Percentiles rank a stretch among this genome's conserved stretches.
Conservation (phyloP, 2,888 invertebrate species). For the Eulithis testata region DNA sequence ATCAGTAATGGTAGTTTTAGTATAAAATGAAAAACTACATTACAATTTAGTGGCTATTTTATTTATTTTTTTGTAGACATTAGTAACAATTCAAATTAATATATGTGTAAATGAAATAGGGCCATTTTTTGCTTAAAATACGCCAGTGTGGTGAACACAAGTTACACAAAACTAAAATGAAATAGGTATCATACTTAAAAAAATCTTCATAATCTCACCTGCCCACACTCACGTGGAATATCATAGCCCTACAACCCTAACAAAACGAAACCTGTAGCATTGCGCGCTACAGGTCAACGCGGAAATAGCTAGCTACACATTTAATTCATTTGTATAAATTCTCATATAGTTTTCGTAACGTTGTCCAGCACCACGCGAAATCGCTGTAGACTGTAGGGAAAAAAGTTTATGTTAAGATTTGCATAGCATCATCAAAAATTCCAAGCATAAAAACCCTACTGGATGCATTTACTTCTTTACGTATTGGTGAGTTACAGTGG, state of each 20-base stretch:
- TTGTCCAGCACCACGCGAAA: slow-evolving; percentile 79
- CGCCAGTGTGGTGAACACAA: slow-evolving; percentile 51
- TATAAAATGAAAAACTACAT: slow-evolving; percentile 27
- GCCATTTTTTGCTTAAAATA: slow-evolving; percentile 47
- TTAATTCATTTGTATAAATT: slow-evolving; percentile 75
- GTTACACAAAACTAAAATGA: slow-evolving; percentile 69
- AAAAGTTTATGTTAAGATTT: slow-evolving; percentile 81
- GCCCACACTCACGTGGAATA: slow-evolving; percentile 78
- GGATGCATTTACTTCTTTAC: slow-evolving; percentile 14
- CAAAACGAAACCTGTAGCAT: slow-evolving; percentile 84
- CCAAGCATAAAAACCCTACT: slow-evolving; percentile 63
- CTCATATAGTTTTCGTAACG: slow-evolving; percentile 75
- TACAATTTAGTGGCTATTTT: slow-evolving; percentile 10
- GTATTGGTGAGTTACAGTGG: slow-evolving; percentile 3
- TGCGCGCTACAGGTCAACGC: slow-evolving; percentile 85
- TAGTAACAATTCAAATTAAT: slow-evolving; percentile 12
- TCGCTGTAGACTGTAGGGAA: slow-evolving; percentile 85
- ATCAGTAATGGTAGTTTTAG: slow-evolving; percentile 9
- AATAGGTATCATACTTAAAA: slow-evolving; percentile 68
- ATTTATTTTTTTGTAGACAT: slow-evolving; percentile 3
- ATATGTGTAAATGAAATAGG: slow-evolving; percentile 43
- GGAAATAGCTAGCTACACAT: slow-evolving; percentile 80
- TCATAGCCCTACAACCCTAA: slow-evolving; percentile 78
- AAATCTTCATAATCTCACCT: slow-evolving; percentile 83
- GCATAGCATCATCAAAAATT: slow-evolving; percentile 73